These are phyloP conservation scores for Dynastes grantii DNA, from an alignment of 2,888 invertebrate species.

Conservation along the genomic window DNA sequence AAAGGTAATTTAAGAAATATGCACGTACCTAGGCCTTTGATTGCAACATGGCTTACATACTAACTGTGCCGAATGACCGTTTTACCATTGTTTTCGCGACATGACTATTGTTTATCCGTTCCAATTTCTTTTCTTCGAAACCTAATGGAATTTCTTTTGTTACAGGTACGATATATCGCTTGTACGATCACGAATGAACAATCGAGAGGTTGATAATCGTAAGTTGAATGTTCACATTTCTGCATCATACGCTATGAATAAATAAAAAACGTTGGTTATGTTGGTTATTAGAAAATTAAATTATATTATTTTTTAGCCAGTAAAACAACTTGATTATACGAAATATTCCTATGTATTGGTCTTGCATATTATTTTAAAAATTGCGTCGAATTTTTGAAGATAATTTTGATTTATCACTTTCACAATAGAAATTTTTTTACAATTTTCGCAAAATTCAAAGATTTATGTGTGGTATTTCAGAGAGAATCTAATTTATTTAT, in stretches of 20 bases:
- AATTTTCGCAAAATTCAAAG: too few species aligned
- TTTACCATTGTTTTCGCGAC: conserved; percentile 43
- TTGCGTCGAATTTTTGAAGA: too few species aligned
- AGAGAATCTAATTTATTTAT: too few species aligned
- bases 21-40: conserved; percentile 11
- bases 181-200: conserved; percentile 34
- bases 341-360: too few species aligned
- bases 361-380: too few species aligned
- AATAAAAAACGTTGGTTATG: not conserved
- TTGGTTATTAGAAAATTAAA: too few species aligned
- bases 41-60: conserved; percentile 26
- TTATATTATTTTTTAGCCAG: too few species aligned
- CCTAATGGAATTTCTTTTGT: conserved; percentile 46
- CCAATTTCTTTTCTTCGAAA: conserved; percentile 40
- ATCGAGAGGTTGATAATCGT: conserved; percentile 29
- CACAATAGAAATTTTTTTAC: too few species aligned
- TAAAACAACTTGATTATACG: too few species aligned
- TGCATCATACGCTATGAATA: conserved; percentile 10
- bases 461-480: too few species aligned
- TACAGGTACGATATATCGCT: conserved; percentile 41
- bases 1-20: conserved; percentile 31
- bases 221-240: conserved; percentile 19
- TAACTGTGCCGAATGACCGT: conserved; percentile 22
- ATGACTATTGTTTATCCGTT: conserved; percentile 36
- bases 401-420: too few species aligned